A percentile compares a stretch with the other conserved stretches of the same genome.
Evolutionary conservation across 2,888 invertebrate species (phyloP).

Genomic region (Drosophila fungiperda): DNA sequence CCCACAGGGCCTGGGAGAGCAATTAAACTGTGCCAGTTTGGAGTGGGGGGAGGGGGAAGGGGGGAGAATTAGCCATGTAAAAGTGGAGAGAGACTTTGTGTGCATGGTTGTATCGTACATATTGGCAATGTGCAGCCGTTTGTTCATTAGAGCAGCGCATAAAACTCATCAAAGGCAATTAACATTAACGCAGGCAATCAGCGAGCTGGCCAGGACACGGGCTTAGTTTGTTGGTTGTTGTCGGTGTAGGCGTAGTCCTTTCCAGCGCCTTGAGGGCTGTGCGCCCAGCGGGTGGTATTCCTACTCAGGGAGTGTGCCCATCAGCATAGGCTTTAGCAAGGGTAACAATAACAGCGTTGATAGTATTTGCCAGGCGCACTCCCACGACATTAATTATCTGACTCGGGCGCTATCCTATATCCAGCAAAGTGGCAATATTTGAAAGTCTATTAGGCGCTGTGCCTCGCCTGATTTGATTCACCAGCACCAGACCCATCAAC

Average conservation of each 20-base stretch:
- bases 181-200: conserved; percentile 80
- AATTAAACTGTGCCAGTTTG: conserved; percentile 61
- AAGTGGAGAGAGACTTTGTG: conserved; percentile 27
- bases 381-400: conserved; percentile 75
- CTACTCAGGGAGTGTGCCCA: neutral
- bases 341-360: conserved; percentile 2
- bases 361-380: conserved; percentile 34
- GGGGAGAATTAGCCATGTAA: conserved; percentile 18
- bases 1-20: conserved; percentile 35
- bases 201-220: conserved; percentile 34
- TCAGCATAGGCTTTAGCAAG: neutral
- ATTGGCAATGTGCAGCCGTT: conserved; percentile 75
- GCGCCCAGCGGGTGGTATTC: neutral
- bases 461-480: conserved; percentile 57
- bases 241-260: conserved; percentile 27
- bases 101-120: conserved; percentile 50
- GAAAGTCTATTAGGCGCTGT: conserved; percentile 74
- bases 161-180: conserved; percentile 81
- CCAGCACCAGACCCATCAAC: conserved; percentile 23
- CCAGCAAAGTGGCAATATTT: conserved; percentile 75
- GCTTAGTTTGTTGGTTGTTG: conserved; percentile 17
- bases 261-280: conserved; percentile 51
- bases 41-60: no score
- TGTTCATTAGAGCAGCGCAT: conserved; percentile 79
- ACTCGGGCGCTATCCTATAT: conserved; percentile 46